phyloP scores from a whole-genome alignment of 2,113 vertebrate genomes.

The Aegotheles bennettii region DNA sequence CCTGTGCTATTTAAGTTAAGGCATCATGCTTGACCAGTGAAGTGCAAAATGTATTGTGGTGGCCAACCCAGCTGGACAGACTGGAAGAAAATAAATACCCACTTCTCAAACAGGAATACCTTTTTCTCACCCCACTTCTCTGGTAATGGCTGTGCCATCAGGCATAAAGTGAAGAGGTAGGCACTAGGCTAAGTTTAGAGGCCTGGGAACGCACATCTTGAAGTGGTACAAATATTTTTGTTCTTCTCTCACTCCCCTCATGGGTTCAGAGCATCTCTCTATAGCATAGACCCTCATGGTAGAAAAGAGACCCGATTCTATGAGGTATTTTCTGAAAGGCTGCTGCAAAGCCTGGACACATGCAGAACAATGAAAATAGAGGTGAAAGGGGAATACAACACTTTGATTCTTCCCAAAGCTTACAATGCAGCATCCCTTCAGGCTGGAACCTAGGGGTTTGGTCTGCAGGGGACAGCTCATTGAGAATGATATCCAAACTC shows the following conservation, averaged over 20 bases:
- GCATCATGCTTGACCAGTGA: conserved; percentile 18
- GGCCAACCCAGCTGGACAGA: neutral
- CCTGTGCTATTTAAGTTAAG: conserved; percentile 5
- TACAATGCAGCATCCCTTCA: neutral
- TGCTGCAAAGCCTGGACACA: neutral
- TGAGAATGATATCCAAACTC: neutral
- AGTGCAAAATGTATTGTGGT: neutral
- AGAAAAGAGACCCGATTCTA: neutral
- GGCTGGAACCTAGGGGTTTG: neutral
- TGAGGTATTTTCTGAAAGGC: neutral
- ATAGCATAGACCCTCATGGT: neutral
- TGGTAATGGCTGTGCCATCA: neutral
- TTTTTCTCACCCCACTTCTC: neutral
- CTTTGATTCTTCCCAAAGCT: neutral
- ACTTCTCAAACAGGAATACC: neutral
- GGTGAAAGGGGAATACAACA: neutral
- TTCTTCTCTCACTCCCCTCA: neutral
- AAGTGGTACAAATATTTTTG: neutral
- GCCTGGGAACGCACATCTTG: neutral
- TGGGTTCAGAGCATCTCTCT: neutral
- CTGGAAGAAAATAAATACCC: neutral
- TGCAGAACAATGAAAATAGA: neutral
- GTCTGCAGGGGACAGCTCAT: neutral
- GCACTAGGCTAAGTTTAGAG: neutral
- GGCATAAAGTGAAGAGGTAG: neutral